phyloP scores from a whole-genome alignment of 2,797 vertebrate genomes.

The Rhabdomys pumilio region DNA sequence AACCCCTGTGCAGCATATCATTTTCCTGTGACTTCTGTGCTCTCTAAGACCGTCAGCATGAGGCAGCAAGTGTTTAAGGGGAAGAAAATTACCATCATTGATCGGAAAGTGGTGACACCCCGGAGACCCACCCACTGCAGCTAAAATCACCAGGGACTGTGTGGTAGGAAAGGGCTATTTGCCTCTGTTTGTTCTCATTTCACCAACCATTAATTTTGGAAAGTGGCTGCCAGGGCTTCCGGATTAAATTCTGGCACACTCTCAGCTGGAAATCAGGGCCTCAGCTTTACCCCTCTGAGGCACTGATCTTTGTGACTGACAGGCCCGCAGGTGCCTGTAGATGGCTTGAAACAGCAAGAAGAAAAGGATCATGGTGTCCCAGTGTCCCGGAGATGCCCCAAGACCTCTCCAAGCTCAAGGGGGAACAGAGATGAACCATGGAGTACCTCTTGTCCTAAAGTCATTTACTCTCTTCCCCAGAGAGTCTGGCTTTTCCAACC shows the following conservation, averaged over 20 bases:
- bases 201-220: constrained; percentile 61
- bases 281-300: background rate
- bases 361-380: background rate
- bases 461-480: background rate
- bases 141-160: background rate
- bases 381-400: background rate
- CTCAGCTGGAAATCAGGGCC: background rate
- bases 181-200: constrained; percentile 67
- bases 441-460: background rate
- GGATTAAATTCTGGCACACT: constrained; percentile 40
- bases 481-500: background rate
- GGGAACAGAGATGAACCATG: fast-evolving
- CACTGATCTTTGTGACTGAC: fast-evolving
- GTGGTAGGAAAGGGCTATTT: constrained; percentile 46
- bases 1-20: background rate
- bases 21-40: constrained; percentile 60
- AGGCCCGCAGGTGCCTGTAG: background rate
- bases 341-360: background rate
- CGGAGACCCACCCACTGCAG: constrained; percentile 14
- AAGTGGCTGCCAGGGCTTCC: constrained; percentile 26
- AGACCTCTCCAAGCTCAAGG: background rate
- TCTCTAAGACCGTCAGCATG: constrained; percentile 1
- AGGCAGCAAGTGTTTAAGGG: constrained; percentile 50
- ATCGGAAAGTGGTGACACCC: constrained; percentile 52
- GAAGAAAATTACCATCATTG: constrained; percentile 70